These are phyloP conservation scores for Tiliacea citrago DNA, from an alignment of 2,888 invertebrate species.

Conservation along the genomic window DNA sequence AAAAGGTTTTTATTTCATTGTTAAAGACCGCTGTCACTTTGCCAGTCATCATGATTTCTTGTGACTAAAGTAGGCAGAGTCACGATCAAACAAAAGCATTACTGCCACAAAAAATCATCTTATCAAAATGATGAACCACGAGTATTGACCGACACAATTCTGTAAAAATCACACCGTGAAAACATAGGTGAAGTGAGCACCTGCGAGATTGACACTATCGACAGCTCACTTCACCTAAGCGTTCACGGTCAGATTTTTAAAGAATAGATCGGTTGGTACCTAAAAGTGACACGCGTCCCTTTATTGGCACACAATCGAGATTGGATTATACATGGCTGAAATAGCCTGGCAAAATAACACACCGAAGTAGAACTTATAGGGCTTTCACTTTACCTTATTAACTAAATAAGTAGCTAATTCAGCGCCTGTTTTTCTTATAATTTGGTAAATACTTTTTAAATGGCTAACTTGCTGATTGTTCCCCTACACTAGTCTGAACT, in stretches of 20 bases:
- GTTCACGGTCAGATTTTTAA: no score
- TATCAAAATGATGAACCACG: background rate
- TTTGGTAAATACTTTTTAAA: background rate
- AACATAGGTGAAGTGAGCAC: no score
- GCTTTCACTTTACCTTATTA: background rate
- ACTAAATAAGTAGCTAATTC: background rate
- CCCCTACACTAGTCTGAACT: background rate
- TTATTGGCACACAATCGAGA: constrained; percentile 1
- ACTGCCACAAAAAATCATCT: background rate
- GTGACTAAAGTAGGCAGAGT: background rate
- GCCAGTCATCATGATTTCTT: background rate
- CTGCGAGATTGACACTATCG: no score
- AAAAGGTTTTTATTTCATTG: background rate
- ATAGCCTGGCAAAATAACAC: background rate
- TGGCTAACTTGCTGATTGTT: background rate
- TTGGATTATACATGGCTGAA: background rate
- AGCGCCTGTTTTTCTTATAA: background rate
- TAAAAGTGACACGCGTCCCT: background rate
- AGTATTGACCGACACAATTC: no score
- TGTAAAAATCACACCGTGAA: no score
- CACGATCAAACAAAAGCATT: background rate
- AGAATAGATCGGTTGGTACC: background rate
- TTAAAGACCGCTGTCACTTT: background rate
- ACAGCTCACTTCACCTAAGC: no score
- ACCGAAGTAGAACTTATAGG: no score